A percentile compares a stretch with the other conserved stretches of the same genome.
Evolutionary conservation across 2,888 invertebrate genomes (phyloP).

Genomic region (Kuschelorhynchus macadamiae): DNA sequence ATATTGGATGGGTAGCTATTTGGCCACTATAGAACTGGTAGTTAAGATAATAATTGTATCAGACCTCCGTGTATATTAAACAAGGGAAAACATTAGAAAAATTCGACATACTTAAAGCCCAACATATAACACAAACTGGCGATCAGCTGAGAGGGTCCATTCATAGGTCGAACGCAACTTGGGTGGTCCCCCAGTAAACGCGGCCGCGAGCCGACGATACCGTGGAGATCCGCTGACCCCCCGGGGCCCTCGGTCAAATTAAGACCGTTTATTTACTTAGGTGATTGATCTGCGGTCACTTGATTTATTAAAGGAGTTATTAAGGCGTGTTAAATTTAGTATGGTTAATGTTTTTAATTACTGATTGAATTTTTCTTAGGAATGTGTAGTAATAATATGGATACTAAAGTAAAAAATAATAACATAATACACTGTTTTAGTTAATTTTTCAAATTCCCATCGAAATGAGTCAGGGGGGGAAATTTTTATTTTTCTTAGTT

Average conservation of each 20-base stretch:
- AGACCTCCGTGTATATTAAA: too few relatives aligned
- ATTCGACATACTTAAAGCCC: constrained; percentile 31
- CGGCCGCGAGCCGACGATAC: constrained; percentile 33
- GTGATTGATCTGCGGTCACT: constrained; percentile 42
- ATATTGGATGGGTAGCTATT: too few relatives aligned
- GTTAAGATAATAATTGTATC: too few relatives aligned
- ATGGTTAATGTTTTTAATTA: constrained; percentile 16
- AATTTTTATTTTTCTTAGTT: too few relatives aligned
- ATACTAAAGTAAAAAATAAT: too few relatives aligned
- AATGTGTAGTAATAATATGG: not conserved
- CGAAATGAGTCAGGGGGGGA: too few relatives aligned
- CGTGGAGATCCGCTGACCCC: constrained; percentile 39
- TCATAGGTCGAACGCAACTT: constrained; percentile 43
- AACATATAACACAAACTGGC: constrained; percentile 11
- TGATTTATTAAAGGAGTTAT: constrained; percentile 35
- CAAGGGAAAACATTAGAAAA: constrained; percentile 28
- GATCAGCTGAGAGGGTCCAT: constrained; percentile 43
- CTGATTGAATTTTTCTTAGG: constrained; percentile 6
- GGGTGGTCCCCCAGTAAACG: constrained; percentile 43
- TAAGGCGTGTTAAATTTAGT: constrained; percentile 30
- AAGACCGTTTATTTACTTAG: constrained; percentile 46
- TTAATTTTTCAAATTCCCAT: too few relatives aligned
- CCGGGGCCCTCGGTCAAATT: constrained; percentile 42
- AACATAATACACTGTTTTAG: too few relatives aligned
- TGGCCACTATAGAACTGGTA: too few relatives aligned